These are phyloP conservation scores for Anodontia alba DNA, from an alignment of 2,888 invertebrate genomes.

Conservation along the genomic window DNA sequence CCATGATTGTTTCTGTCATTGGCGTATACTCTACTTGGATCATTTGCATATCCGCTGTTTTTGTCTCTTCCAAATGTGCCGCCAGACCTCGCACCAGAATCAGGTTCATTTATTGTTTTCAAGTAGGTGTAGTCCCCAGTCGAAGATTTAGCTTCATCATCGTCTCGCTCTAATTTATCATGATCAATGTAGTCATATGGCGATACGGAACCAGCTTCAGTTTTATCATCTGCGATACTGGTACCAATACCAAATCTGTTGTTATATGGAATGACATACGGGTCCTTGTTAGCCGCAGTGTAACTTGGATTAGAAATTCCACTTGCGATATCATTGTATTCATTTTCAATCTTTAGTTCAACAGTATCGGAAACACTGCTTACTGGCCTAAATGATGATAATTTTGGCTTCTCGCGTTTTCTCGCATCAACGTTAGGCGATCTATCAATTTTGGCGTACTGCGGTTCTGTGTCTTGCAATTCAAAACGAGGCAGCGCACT, in stretches of 20 bases:
- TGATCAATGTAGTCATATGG: slow-evolving; percentile 7
- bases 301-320: slow-evolving; percentile 4
- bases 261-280: background rate
- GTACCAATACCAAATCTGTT: background rate
- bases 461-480: background rate
- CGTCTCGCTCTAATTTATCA: background rate
- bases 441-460: background rate
- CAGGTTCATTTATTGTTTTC: background rate
- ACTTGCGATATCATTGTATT: background rate
- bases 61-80: background rate
- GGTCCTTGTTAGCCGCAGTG: background rate
- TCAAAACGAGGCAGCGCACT: background rate
- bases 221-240: background rate
- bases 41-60: background rate
- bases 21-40: background rate
- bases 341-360: background rate
- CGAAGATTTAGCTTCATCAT: background rate
- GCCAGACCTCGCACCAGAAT: background rate
- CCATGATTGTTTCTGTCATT: background rate
- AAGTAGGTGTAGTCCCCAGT: background rate
- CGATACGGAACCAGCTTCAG: background rate
- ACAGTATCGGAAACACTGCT: background rate
- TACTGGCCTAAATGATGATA: background rate
- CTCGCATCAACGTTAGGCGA: background rate
- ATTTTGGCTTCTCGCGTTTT: background rate